phyloP scores from a whole-genome alignment of 2,113 vertebrate species.

The Chloropsis hardwickii region DNA sequence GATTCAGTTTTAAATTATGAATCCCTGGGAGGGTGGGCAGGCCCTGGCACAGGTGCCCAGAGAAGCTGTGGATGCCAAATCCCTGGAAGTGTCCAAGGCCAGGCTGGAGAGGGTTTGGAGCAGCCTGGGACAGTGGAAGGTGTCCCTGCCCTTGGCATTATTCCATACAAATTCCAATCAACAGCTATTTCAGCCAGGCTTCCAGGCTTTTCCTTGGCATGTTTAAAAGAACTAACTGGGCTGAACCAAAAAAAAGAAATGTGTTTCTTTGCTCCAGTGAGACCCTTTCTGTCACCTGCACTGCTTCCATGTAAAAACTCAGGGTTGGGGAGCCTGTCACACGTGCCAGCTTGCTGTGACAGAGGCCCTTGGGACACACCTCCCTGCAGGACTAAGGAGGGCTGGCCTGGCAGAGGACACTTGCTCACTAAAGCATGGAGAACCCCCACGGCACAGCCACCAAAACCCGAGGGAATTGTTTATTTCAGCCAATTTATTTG shows the following conservation, averaged over 20 bases:
- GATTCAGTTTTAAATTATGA: neutral
- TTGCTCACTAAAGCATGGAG: neutral
- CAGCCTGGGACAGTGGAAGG: rapidly evolving
- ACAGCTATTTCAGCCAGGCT: neutral
- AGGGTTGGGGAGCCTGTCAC: neutral
- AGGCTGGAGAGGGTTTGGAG: neutral
- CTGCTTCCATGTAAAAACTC: neutral
- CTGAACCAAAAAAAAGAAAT: neutral
- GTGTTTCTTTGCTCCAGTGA: neutral
- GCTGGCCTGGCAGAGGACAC: neutral
- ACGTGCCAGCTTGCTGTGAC: neutral
- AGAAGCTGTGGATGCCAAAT: neutral
- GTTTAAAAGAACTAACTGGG: neutral
- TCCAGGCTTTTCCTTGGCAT: neutral
- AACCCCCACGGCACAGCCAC: neutral
- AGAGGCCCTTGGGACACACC: neutral
- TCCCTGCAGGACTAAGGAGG: neutral
- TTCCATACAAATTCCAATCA: neutral
- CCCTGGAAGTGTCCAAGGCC: neutral
- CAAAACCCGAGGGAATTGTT: neutral
- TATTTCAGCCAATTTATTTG: neutral
- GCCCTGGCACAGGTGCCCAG: neutral
- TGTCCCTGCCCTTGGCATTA: neutral
- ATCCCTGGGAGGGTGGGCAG: neutral
- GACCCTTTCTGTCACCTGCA: neutral